Evolutionary conservation across 2,888 invertebrate species (phyloP).

Genomic region (Hedychridium roseum): DNA sequence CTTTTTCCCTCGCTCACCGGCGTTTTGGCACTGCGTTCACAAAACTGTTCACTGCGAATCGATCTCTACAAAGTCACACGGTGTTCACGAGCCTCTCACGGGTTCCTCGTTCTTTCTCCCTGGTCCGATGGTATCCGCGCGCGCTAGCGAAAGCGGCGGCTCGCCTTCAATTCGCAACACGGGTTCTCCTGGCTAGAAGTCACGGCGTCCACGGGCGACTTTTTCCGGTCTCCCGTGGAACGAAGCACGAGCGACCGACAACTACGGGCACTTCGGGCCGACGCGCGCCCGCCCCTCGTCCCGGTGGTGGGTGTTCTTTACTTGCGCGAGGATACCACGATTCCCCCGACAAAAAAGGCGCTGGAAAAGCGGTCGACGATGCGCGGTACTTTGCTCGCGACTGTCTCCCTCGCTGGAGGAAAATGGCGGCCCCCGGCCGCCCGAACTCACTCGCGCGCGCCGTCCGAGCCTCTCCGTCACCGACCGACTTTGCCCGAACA

Average conservation of each 20-base stretch:
- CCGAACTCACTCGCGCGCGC: conserved; percentile 57
- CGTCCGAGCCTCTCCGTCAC: conserved; percentile 54
- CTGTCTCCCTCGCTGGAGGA: conserved; percentile 60
- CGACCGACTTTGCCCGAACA: conserved; percentile 32
- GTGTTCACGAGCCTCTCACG: conserved; percentile 22
- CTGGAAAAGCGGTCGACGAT: conserved; percentile 42
- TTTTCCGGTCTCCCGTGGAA: conserved; percentile 39
- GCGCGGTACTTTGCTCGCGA: conserved; percentile 50
- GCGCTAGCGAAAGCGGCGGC: conserved; percentile 16
- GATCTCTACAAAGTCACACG: conserved; percentile 8
- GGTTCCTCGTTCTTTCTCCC: conserved; percentile 1
- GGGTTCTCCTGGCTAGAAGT: too few relatives aligned
- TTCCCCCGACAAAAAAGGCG: conserved; percentile 28
- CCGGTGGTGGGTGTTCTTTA: too few relatives aligned
- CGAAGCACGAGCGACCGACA: conserved; percentile 34
- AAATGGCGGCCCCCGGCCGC: conserved; percentile 60
- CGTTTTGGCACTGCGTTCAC: conserved; percentile 35
- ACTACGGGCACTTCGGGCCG: conserved; percentile 48
- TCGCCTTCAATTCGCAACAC: conserved; percentile 21
- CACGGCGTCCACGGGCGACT: conserved; percentile 35
- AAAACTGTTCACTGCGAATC: conserved; percentile 28
- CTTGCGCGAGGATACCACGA: conserved; percentile 46
- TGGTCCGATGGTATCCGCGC: conserved; percentile 21
- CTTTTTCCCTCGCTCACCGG: conserved; percentile 26
- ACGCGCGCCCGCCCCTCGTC: conserved; percentile 47